phyloP scores from a whole-genome alignment of 2,797 vertebrate species.

The Amniataba percoides region DNA sequence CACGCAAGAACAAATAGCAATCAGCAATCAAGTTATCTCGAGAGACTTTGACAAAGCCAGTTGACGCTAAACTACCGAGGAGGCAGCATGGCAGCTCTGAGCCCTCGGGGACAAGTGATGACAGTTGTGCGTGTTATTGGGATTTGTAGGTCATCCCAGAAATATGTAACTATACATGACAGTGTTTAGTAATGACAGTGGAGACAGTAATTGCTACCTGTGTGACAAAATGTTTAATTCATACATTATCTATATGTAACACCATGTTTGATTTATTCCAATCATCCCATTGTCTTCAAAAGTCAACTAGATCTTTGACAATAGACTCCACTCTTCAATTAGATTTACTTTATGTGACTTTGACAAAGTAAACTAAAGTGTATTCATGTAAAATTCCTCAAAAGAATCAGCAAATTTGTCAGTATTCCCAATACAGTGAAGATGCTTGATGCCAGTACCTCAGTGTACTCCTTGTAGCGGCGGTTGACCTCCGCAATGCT shows the following conservation, averaged over 20 bases:
- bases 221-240: background rate
- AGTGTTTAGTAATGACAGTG: slow-evolving; percentile 38
- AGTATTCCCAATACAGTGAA: background rate
- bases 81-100: slow-evolving; percentile 9
- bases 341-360: background rate
- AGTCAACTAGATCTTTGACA: background rate
- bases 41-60: slow-evolving; percentile 31
- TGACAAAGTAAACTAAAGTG: background rate
- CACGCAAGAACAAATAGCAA: slow-evolving; percentile 38
- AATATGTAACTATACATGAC: slow-evolving; percentile 12
- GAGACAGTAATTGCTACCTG: slow-evolving; percentile 22
- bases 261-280: background rate
- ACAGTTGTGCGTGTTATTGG: slow-evolving; percentile 30
- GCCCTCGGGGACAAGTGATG: slow-evolving; percentile 6
- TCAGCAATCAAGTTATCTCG: slow-evolving; percentile 46
- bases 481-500: slow-evolving; percentile 94
- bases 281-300: background rate
- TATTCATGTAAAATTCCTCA: background rate
- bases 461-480: slow-evolving; percentile 96
- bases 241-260: background rate
- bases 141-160: slow-evolving; percentile 22
- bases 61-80: slow-evolving; percentile 8
- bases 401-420: background rate
- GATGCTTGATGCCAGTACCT: slow-evolving; percentile 83
- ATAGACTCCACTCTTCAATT: background rate